Evolutionary conservation across 2,888 invertebrate species (phyloP), one percentile per base, ranked within the genome.

Genomic region (Tenthredo notha): DNA sequence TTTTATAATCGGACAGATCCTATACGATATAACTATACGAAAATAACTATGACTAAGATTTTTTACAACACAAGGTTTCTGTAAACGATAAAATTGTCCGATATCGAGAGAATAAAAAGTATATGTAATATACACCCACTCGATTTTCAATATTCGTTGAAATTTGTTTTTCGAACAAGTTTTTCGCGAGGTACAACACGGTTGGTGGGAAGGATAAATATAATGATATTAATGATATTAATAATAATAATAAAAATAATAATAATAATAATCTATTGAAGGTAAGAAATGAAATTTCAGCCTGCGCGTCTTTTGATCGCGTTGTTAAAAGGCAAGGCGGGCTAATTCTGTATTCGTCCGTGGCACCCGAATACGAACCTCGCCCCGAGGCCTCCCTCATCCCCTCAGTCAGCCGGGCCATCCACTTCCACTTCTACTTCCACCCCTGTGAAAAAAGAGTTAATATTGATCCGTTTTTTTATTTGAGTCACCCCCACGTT

Each of bases 401-500:
- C 40, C 80, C 58, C 91, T 89, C 90, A 87, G 88, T 84, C 67
- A 89, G 87, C 85, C 87, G 90, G 90, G 90, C 90, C 91, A 90
- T 91, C 91, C 83, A 70, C 83, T 83, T 80, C 80, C 80, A 80
- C 83, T 83, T 83, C 83, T 70, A 83, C 83, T 83, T 83, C 83
- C 89, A 90, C 91, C 91, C 91, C 90, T 90, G 80, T 80, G 94
- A 94, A 94, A 94, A 95, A 95, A 95, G 95, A 95, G 95, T 95
- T 95, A 95, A 95, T 95, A 95, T 95, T 95, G 95, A 95, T 95
- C 95, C 95, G 95, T 94, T 95, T 95, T 93, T 95, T 95, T 95
- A 95, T 95, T 95, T 94, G 95, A 95, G 95, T 95, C 95, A 95
- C 95, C 94, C 95, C 94, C 94, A 94, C 94, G 94, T 94, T 95